Evolutionary conservation across 2,797 vertebrate genomes (phyloP), one percentile per base, ranked within the genome.

Genomic region (Leptodactylus fallax): DNA sequence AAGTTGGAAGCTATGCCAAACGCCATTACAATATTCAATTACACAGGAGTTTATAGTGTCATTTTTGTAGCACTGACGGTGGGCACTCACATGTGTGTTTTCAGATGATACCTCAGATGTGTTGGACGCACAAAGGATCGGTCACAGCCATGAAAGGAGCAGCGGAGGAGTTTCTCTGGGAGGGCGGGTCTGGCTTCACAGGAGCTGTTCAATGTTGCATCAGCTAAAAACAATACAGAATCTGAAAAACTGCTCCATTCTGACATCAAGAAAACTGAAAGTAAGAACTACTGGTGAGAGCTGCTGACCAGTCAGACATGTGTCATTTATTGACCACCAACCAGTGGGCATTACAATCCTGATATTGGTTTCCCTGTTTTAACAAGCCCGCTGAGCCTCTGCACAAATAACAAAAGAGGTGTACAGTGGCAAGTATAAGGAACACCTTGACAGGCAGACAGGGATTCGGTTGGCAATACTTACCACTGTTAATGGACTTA

Each of bases 81-180:
- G 6, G 36, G 51, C 13, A 77, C 93, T 92, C 92, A 99, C 98
- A 97, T 95, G 93, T 99, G 98, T 47, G 98, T 99, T 94, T 99
- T 99, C 58, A 99, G 96, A 90, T 99, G 98, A 92, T 99, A 99
- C 86, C 98, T 99, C 89, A 99, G 97, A 91, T 99, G 98, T 84
- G 98, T 98, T 4, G 97, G 98, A 96, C 97, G 98, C 87, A 97
- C 98, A 94, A 99, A 99, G 0, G 97, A 99, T 91, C 98, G 94
- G 90, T 97, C 96, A 79, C 98, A 99, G 79, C 97, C 98, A 88
- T 98, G 97, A 47, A 98, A 98, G 1, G 98, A 97, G 92, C 98
- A 99, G 89, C 96, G 96, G 87, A 99, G 96, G 89, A 96, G 96
- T 92, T 98, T 99, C 91, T 98, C 97, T 88, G 95, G 89, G 0